Evolutionary conservation across 2,888 invertebrate species (phyloP), one percentile per base, ranked within the genome.

Genomic region (Caenorhabditis sinica): DNA sequence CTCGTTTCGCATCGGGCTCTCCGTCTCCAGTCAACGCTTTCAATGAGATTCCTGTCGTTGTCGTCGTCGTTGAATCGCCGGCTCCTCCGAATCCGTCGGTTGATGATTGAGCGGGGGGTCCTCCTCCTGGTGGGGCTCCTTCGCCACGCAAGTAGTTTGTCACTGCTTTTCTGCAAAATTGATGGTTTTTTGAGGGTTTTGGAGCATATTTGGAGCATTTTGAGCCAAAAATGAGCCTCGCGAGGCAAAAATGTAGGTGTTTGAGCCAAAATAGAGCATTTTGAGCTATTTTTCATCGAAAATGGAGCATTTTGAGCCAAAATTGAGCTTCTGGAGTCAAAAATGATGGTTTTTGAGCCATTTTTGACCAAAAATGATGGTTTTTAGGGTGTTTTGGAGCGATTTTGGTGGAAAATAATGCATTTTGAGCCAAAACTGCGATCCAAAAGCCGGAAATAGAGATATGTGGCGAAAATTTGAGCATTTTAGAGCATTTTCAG

Each of bases 91-190:
- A 13, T 13, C 3, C 56, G 23, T 13, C 25, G n/a, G 75, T n/a
- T 87, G 72, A 1, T 89, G 88, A 1, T n/a, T n/a, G n/a, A n/a
- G n/a, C n/a, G n/a, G 88, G 86, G 23, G 76, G 71, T 43, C n/a
- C n/a, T n/a, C n/a, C n/a, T n/a, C n/a, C n/a, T 73, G 51, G 8
- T 87, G 88, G n/a, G 85, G 68, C 11, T 86, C 85, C 40, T 45
- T 58, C 83, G 9, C 91, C 89, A 17, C 81, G 61, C 23, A 92
- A 79, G 53, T 82, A 92, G 45, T 90, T 90, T 20, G 85, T 73
- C 23, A 92, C 77, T 28, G 88, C 89, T 63, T 81, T 80, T 69
- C 72, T 66, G 40, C 25, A 82, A 71, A 30, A 8, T 17, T 51
- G 9, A 60, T 36, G 9, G 33, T 45, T 36, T 23, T 36, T n/a